These are phyloP conservation scores for Ophioninae sp. DNA, from an alignment of 2,888 invertebrate genomes.

Conservation along the genomic window DNA sequence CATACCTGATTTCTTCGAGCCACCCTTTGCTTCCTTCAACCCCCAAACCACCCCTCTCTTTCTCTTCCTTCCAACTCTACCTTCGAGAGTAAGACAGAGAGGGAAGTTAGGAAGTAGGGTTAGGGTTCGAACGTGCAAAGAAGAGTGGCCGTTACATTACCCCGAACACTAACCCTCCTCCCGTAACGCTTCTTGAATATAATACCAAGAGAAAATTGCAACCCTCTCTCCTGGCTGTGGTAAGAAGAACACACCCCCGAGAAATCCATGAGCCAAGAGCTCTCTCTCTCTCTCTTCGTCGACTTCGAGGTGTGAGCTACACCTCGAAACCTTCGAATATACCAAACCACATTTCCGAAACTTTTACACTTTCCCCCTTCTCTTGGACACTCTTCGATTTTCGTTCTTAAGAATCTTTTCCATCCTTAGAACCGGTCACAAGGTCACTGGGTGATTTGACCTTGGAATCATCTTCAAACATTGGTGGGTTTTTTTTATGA, in stretches of 20 bases:
- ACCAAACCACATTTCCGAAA: slow-evolving; percentile 56
- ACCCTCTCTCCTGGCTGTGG: slow-evolving; percentile 50
- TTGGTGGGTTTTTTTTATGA: no score
- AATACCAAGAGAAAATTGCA: slow-evolving; percentile 63
- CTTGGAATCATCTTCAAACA: no score
- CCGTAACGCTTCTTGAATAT: slow-evolving; percentile 60
- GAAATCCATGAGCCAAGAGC: slow-evolving; percentile 50
- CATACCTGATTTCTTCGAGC: slow-evolving; percentile 45
- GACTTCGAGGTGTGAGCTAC: slow-evolving; percentile 68
- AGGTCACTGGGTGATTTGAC: not conserved
- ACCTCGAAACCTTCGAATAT: slow-evolving; percentile 60
- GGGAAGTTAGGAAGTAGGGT: slow-evolving; percentile 27
- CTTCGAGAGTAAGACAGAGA: slow-evolving; percentile 34
- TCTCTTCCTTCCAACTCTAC: not conserved
- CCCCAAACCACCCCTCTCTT: slow-evolving; percentile 9
- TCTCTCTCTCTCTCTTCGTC: not conserved
- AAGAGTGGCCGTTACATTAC: slow-evolving; percentile 62
- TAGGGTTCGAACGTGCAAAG: slow-evolving; percentile 48
- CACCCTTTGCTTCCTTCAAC: slow-evolving; percentile 25
- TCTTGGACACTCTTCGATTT: slow-evolving; percentile 39
- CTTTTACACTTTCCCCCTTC: slow-evolving; percentile 53
- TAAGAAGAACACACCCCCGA: slow-evolving; percentile 35
- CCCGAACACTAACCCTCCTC: slow-evolving; percentile 57
- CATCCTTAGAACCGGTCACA: not conserved
- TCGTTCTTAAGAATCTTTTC: not conserved